Conservation (phyloP, 37 sponge, comb jelly and placozoan species). For the Haliclona indistincta region DNA sequence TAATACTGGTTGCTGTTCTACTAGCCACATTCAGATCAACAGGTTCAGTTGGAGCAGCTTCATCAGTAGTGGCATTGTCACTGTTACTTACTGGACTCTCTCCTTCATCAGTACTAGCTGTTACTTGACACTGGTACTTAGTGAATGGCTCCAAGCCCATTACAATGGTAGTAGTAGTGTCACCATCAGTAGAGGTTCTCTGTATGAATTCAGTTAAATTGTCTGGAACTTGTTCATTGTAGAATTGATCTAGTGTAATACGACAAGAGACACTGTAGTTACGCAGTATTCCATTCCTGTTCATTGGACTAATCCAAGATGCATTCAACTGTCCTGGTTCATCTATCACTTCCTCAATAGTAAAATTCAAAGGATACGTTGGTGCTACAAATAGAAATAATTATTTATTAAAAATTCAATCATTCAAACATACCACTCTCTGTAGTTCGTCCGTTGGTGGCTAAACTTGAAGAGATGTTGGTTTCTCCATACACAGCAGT, state of each 20-base stretch:
- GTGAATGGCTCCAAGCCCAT: slow-evolving; percentile 30
- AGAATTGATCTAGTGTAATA: background rate
- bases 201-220: background rate
- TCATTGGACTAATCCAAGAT: slow-evolving; percentile 20
- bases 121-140: slow-evolving; percentile 12
- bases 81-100: background rate
- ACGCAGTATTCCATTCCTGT: slow-evolving; percentile 38
- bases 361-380: slow-evolving; percentile 13
- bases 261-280: slow-evolving; percentile 30
- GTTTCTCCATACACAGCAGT: too few species aligned
- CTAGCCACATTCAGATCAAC: background rate
- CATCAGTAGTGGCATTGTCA: slow-evolving; percentile 9
- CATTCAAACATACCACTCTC: slow-evolving; percentile 1
- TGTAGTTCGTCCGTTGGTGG: background rate
- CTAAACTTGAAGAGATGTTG: too few species aligned
- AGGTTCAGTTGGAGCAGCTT: slow-evolving; percentile 19
- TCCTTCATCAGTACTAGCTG: slow-evolving; percentile 32
- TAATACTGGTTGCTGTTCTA: background rate
- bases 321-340: background rate
- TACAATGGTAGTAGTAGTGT: background rate
- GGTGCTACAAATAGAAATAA: slow-evolving; percentile 1
- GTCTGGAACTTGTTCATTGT: slow-evolving; percentile 8
- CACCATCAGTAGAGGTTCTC: background rate
- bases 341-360: background rate
- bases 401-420: background rate